Percentiles rank a stretch among this genome's conserved stretches.
These are phyloP conservation scores for Melitaea athalia DNA, from an alignment of 2,888 invertebrate species.

Conservation along the genomic window DNA sequence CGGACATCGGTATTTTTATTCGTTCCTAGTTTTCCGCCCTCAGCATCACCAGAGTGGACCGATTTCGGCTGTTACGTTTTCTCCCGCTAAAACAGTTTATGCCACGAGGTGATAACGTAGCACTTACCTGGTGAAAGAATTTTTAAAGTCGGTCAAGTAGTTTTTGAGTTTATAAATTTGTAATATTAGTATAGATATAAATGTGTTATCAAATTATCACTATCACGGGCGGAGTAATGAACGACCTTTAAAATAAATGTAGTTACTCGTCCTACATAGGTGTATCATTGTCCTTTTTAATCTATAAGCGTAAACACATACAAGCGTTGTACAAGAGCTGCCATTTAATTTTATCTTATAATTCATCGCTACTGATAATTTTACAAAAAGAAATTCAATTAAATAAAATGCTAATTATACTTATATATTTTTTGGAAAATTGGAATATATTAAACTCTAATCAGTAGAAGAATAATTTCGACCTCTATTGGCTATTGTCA, in stretches of 20 bases:
- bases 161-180: too few species aligned
- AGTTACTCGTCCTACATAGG: slow-evolving; percentile 22
- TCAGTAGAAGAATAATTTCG: too few species aligned
- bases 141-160: too few species aligned
- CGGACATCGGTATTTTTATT: slow-evolving; percentile 9
- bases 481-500: too few species aligned
- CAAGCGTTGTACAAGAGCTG: neutral
- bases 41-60: too few species aligned
- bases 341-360: neutral
- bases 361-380: neutral
- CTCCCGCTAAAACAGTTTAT: too few species aligned
- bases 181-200: too few species aligned
- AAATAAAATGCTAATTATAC: neutral
- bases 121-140: too few species aligned
- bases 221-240: slow-evolving; percentile 47
- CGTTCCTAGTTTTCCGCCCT: too few species aligned
- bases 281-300: slow-evolving; percentile 10
- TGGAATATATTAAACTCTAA: too few species aligned
- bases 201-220: slow-evolving; percentile 35
- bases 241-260: slow-evolving; percentile 49
- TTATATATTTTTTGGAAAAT: neutral
- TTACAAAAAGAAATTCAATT: neutral
- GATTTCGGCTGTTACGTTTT: too few species aligned
- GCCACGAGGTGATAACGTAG: too few species aligned
- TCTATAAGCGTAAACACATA: neutral